Evolutionary conservation across 2,888 invertebrate species (phyloP).

Genomic region (Beris morrisii): DNA sequence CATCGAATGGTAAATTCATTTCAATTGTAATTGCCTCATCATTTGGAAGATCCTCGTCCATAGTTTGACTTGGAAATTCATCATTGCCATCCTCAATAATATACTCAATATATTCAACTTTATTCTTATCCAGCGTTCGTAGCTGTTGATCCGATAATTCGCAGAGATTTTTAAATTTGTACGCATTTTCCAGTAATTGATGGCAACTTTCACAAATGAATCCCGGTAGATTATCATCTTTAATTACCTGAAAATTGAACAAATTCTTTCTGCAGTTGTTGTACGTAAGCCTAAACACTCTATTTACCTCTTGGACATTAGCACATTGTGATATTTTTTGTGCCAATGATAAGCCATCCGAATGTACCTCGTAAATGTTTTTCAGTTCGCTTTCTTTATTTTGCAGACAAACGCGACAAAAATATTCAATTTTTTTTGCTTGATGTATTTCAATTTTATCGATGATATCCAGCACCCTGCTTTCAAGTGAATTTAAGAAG

Average conservation of each 20-base stretch:
- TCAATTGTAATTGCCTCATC: constrained; percentile 16
- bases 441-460: constrained; percentile 21
- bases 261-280: not conserved
- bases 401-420: constrained; percentile 37
- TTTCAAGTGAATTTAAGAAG: constrained; percentile 33
- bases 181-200: constrained; percentile 37
- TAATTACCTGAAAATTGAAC: constrained; percentile 10
- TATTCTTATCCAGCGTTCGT: constrained; percentile 1
- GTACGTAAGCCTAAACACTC: not conserved
- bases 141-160: constrained; percentile 35
- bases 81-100: constrained; percentile 29
- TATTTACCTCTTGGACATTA: constrained; percentile 28
- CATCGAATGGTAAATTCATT: constrained; percentile 22
- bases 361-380: constrained; percentile 25
- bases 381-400: constrained; percentile 28
- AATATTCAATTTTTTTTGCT: constrained; percentile 14
- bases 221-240: constrained; percentile 38
- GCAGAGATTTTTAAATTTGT: constrained; percentile 38
- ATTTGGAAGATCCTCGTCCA: constrained; percentile 1
- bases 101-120: constrained; percentile 34
- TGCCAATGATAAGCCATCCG: constrained; percentile 29
- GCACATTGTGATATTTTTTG: constrained; percentile 38
- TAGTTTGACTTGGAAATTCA: not conserved
- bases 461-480: constrained; percentile 26
- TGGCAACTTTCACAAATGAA: constrained; percentile 38